Evolutionary conservation across 2,797 vertebrate genomes (phyloP).

Genomic region (Octomys mimax): DNA sequence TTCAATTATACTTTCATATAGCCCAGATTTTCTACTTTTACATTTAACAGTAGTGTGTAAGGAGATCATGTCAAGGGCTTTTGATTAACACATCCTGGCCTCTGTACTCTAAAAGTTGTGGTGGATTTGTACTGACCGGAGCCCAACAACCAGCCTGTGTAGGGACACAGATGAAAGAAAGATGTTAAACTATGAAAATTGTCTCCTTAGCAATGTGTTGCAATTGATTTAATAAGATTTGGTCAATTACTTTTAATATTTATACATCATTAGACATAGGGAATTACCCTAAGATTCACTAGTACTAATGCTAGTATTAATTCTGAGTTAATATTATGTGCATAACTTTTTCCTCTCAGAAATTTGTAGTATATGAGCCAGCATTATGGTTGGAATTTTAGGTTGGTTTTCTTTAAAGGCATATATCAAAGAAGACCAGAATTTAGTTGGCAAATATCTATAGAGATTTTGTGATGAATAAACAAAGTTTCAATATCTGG

Average conservation of each 20-base stretch:
- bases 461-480: not conserved
- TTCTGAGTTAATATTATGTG: too few relatives aligned
- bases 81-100: not conserved
- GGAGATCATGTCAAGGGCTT: not conserved
- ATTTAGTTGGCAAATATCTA: not conserved
- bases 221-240: not conserved
- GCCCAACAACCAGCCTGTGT: not conserved
- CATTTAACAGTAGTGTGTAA: slow-evolving; percentile 5
- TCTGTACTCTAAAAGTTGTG: not conserved
- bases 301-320: not conserved
- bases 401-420: not conserved
- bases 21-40: not conserved
- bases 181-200: not conserved
- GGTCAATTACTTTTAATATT: not conserved
- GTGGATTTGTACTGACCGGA: not conserved
- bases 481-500: not conserved
- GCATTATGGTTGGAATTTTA: not conserved
- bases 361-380: not conserved
- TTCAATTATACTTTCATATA: not conserved
- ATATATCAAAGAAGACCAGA: not conserved
- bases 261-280: not conserved
- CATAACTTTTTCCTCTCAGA: not conserved
- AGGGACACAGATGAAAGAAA: not conserved
- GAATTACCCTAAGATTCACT: not conserved
- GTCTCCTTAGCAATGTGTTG: not conserved